phyloP scores from a whole-genome alignment of 2,113 vertebrate species.

The Fregata magnificens region DNA sequence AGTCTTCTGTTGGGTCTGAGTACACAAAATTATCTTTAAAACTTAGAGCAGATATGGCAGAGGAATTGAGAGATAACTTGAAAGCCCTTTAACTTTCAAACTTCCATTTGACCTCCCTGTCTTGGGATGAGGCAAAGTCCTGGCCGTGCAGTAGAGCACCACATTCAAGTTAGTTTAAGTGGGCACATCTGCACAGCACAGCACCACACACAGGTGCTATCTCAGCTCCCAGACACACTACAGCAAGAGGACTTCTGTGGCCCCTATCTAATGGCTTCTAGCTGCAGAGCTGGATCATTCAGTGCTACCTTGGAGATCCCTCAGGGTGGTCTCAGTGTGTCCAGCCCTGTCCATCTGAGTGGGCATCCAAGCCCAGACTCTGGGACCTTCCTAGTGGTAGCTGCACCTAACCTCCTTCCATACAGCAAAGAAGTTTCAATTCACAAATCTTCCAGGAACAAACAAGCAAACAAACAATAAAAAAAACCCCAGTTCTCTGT shows the following conservation, averaged over 20 bases:
- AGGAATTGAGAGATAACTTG: neutral
- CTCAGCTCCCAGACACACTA: neutral
- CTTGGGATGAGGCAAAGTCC: neutral
- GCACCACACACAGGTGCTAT: no score
- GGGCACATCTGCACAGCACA: neutral
- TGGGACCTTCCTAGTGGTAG: neutral
- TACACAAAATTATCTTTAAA: neutral
- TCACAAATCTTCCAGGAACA: neutral
- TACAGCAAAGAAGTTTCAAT: neutral
- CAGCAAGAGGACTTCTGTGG: neutral
- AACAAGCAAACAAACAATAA: neutral
- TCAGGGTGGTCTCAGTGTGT: fast-evolving
- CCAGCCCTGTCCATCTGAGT: neutral
- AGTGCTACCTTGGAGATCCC: neutral
- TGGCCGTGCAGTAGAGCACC: neutral
- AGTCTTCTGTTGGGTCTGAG: neutral
- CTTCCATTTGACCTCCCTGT: neutral
- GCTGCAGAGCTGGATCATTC: neutral
- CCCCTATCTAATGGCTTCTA: neutral
- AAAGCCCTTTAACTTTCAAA: neutral
- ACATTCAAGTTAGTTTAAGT: neutral
- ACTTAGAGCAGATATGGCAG: neutral
- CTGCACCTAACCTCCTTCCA: neutral
- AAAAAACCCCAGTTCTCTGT: neutral
- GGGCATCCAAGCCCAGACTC: neutral